Conservation (phyloP, 35 echinoderm and acorn worm species). For the Apostichopus japonicus region DNA sequence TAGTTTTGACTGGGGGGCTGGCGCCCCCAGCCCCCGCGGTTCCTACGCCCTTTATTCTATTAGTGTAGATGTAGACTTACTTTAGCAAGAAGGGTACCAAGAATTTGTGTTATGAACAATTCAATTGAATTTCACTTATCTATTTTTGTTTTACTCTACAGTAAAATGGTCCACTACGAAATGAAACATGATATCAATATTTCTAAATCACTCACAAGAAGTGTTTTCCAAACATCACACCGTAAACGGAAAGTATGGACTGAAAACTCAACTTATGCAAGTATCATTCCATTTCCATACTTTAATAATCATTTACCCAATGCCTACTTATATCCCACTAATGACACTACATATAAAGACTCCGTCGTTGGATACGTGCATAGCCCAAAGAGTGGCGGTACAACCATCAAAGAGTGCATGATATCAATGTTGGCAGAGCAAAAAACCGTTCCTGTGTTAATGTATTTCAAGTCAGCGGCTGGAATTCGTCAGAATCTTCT, state of each 20-base stretch:
- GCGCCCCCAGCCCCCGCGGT: too few species aligned
- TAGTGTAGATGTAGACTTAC: too few species aligned
- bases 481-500: neutral
- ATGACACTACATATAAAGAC: neutral
- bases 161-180: neutral
- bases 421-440: neutral
- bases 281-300: slow-evolving; percentile 7
- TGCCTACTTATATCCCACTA: slow-evolving; percentile 29
- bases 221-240: neutral
- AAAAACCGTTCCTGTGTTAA: neutral
- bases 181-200: neutral
- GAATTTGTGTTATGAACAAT: too few species aligned
- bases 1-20: too few species aligned
- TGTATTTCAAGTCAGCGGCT: slow-evolving; percentile 40
- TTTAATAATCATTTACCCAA: slow-evolving; percentile 28
- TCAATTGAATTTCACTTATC: too few species aligned
- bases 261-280: neutral
- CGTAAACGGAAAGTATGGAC: neutral
- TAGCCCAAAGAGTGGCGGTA: slow-evolving; percentile 37
- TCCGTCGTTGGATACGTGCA: slow-evolving; percentile 28
- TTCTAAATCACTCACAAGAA: neutral
- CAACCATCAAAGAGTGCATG: slow-evolving; percentile 52
- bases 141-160: neutral
- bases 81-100: too few species aligned
- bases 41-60: too few species aligned